Evolutionary conservation across 2,113 vertebrate genomes (phyloP), one percentile per base, ranked within the genome.

Genomic region (Notothenia rossii): DNA sequence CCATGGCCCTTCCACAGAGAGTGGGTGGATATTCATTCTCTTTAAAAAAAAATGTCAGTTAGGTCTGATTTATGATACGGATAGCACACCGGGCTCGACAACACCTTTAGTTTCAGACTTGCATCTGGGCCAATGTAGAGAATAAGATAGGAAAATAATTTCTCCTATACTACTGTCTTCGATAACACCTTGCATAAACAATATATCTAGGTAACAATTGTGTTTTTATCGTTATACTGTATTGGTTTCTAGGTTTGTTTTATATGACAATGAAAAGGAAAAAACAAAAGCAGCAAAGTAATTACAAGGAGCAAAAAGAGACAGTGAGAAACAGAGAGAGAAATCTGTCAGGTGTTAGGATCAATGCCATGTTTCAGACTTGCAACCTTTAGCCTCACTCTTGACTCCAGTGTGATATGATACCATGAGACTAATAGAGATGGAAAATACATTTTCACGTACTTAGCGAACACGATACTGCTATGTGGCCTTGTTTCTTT

Each of bases 1-100:
- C 96, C 96, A 96, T 94, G 94, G 96, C 96, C 96, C 95, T 95
- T 96, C 96, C 96, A 95, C 95, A 94, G 95, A 96, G 95, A 96
- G 96, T 95, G 96, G 96, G 96, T 96, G 96, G 97, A 97, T 96
- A 97, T 98, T 97, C 96, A 97, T 97, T 98, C 96, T 96, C 95
- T 96, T 96, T 95, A 95, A 95, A 97, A 95, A 97, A 97, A 91
- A 97, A 96, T 96, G 96, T 97, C 96, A 97, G 95, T 95, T 93
- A 90, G 93, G 94, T 94, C 94, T 93, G 89, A 96, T 95, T 97
- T 96, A 96, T 95, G 95, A 97, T 97, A 97, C 97, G 96, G 95
- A 97, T 96, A 96, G 87, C 87, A 82, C 72, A 86, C 64, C 15
- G 5, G 76, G 84, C 94, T 94, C 94, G 89, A 92, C 94, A 95